Evolutionary conservation across 2,888 invertebrate genomes (phyloP).

Genomic region (Neria commutata): DNA sequence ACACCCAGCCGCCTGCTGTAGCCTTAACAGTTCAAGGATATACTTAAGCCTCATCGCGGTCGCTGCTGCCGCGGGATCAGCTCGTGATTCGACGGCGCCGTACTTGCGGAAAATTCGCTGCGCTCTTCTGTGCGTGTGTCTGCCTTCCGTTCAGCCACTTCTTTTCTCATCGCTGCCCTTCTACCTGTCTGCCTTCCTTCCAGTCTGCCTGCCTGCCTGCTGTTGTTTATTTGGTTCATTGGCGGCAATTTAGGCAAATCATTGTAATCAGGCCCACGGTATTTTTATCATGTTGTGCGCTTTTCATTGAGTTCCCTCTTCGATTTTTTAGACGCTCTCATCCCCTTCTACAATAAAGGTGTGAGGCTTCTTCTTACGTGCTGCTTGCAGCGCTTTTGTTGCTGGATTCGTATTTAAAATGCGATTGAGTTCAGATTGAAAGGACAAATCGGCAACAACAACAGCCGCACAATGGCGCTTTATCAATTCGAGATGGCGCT

Average conservation of each 20-base stretch:
- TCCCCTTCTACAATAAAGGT: too few species aligned
- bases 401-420: slow-evolving; percentile 8
- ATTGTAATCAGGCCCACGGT: slow-evolving; percentile 14
- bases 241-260: slow-evolving; percentile 13
- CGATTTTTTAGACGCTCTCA: background rate
- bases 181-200: background rate
- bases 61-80: background rate
- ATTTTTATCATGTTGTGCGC: background rate
- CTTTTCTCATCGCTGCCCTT: background rate
- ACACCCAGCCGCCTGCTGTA: too few species aligned
- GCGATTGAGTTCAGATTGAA: background rate
- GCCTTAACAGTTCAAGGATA: too few species aligned
- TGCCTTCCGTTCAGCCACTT: too few species aligned
- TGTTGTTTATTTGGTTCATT: slow-evolving; percentile 15
- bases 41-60: too few species aligned
- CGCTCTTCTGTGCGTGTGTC: too few species aligned
- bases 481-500: slow-evolving; percentile 9
- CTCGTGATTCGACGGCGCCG: background rate
- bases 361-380: too few species aligned
- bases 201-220: background rate
- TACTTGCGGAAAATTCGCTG: too few species aligned
- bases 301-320: background rate
- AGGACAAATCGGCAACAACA: background rate
- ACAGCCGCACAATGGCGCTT: background rate
- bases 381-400: background rate